Evolutionary conservation across 2,888 invertebrate genomes (phyloP), one percentile per base, ranked within the genome.

Genomic region (Melieria omissa): DNA sequence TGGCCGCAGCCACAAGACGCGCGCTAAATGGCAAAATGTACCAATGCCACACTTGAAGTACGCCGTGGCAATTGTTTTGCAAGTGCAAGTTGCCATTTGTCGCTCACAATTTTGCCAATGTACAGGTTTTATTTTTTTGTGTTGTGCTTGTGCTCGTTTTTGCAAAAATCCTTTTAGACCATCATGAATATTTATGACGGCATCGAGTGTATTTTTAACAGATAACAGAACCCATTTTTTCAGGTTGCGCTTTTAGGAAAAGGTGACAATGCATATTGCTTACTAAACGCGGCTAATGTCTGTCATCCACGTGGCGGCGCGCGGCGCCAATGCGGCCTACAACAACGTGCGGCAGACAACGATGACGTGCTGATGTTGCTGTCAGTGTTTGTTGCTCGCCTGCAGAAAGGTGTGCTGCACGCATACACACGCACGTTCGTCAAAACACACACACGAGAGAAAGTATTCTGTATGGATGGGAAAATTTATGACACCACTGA

Each of bases 131-230:
- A 0, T 29, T 29, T 29, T 29, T 29, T n/a, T n/a, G n/a, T 29
- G 29, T 29, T 29, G 29, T 29, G 29, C 29, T 29, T 29, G 29
- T 29, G 29, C 29, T 29, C 29, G 29, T 29, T 29, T 49, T 29
- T n/a, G 46, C 67, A 67, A 47, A 47, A 57, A 49, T 41, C 52
- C 14, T 60, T 54, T 55, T 16, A 44, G 45, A 60, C 44, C 12
- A 76, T 80, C 79, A 82, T 82, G 81, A 82, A 82, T 82, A 82
- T 82, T 82, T 80, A 82, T 82, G 80, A 70, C 69, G 72, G 71
- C 68, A 74, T 73, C 76, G 77, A 70, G 71, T 57, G 65, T 72
- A 60, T 68, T 69, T 63, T 63, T 63, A 62, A 69, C 54, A 45
- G 3, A 49, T 9, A 12, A 29, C 41, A 41, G 55, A 10, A 63